A percentile compares a stretch with the other conserved stretches of the same genome.
phyloP scores from a whole-genome alignment of 2,797 vertebrate species.

The Scarus forsteni region DNA sequence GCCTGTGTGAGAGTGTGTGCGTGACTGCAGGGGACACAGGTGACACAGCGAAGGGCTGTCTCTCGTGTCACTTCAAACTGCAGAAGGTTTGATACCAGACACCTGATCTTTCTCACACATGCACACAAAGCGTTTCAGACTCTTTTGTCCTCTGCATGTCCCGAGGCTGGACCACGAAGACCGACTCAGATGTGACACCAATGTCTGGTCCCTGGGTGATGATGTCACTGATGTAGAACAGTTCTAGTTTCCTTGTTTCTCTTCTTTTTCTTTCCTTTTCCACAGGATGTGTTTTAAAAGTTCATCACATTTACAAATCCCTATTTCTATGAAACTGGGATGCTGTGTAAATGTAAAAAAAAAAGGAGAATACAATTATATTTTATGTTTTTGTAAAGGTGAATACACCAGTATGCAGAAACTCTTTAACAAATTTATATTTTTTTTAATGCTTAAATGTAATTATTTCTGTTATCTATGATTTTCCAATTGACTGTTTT shows the following conservation, averaged over 20 bases:
- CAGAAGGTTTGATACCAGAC: conserved; percentile 73
- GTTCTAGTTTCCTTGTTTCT: conserved; percentile 30
- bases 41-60: conserved; percentile 65
- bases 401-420: no score
- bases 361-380: no score
- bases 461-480: no score
- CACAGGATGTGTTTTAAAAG: no score
- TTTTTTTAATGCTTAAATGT: no score
- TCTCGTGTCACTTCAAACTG: conserved; percentile 72
- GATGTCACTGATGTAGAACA: conserved; percentile 58
- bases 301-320: no score
- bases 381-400: no score
- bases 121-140: conserved; percentile 27
- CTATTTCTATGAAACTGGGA: no score
- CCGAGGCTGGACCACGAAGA: conserved; percentile 59
- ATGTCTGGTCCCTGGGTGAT: conserved; percentile 63
- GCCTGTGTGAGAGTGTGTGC: neutral
- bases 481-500: no score
- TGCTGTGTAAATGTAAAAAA: no score
- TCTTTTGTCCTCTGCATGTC: conserved; percentile 59
- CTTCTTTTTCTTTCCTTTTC: neutral
- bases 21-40: conserved; percentile 70
- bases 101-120: conserved; percentile 63
- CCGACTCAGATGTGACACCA: conserved; percentile 62
- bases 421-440: no score